Percentiles rank a stretch among this genome's conserved stretches.
phyloP scores from a whole-genome alignment of 2,113 vertebrate species.

The Camelus dromedarius region DNA sequence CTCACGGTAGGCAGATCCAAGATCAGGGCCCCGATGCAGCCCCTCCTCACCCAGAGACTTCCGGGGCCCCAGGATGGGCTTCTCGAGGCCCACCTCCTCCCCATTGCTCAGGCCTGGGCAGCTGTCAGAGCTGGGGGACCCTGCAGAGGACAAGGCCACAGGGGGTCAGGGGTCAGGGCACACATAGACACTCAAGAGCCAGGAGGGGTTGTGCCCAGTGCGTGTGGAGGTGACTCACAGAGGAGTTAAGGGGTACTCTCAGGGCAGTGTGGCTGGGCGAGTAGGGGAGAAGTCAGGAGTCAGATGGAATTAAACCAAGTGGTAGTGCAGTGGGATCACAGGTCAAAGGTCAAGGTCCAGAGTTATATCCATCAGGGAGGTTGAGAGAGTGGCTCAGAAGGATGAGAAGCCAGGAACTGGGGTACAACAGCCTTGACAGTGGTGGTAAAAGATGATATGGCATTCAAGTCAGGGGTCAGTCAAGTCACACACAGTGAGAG shows the following conservation, averaged over 20 bases:
- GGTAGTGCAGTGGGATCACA: not conserved
- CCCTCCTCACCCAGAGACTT: constrained; percentile 90
- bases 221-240: not conserved
- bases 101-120: constrained; percentile 90
- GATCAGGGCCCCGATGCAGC: not conserved
- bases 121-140: constrained; percentile 86
- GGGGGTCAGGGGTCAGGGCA: not conserved
- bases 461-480: not conserved
- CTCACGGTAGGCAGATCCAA: constrained; percentile 86
- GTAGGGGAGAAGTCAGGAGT: not conserved
- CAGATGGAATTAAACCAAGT: not conserved
- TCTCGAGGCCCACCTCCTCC: constrained; percentile 90
- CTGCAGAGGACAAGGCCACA: constrained; percentile 74
- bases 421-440: not conserved
- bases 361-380: not conserved
- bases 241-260: not conserved
- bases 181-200: not conserved
- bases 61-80: constrained; percentile 87
- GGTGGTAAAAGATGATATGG: not conserved
- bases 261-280: not conserved
- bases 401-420: not conserved
- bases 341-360: not conserved
- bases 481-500: not conserved
- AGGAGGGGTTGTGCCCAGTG: no score
- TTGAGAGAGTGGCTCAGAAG: not conserved